Conservation (phyloP, 2,113 vertebrate genomes). For the Cromileptes altivelis region DNA sequence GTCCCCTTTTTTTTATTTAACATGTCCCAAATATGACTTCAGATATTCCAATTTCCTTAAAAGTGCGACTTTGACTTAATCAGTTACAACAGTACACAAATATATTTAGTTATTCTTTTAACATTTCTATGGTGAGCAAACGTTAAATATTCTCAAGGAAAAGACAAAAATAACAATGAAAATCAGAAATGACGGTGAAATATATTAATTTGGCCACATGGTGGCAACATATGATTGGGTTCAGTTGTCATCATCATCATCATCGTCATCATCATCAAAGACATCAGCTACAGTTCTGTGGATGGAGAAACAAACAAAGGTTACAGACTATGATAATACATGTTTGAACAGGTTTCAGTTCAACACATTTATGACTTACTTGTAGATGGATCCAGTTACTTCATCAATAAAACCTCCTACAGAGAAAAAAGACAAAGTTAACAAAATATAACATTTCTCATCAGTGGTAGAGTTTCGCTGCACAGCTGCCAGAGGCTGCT, state of each 20-base stretch:
- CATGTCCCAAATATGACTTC: slow-evolving; percentile 62
- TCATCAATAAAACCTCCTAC: slow-evolving; percentile 88
- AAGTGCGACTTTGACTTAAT: slow-evolving; percentile 42
- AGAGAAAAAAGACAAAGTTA: slow-evolving; percentile 9
- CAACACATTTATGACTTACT: slow-evolving; percentile 77
- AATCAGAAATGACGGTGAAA: slow-evolving; percentile 62
- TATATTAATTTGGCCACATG: slow-evolving; percentile 64
- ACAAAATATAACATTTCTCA: background rate
- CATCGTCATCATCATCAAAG: slow-evolving; percentile 77
- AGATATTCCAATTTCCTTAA: slow-evolving; percentile 55
- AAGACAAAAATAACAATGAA: slow-evolving; percentile 62
- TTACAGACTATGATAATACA: background rate
- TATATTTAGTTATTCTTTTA: slow-evolving; percentile 59
- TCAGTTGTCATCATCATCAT: slow-evolving; percentile 80
- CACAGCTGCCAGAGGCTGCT: too few relatives aligned
- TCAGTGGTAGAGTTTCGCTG: background rate
- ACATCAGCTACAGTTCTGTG: slow-evolving; percentile 86
- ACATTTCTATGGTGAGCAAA: slow-evolving; percentile 47
- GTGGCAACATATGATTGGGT: slow-evolving; percentile 68
- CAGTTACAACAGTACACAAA: slow-evolving; percentile 70
- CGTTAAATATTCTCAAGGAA: slow-evolving; percentile 58
- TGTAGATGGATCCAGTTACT: slow-evolving; percentile 87
- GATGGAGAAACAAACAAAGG: slow-evolving; percentile 25
- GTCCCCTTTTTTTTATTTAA: slow-evolving; percentile 74
- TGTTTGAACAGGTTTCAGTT: background rate